phyloP scores from a whole-genome alignment of 2,888 invertebrate species.

The Brachyopa scutellaris region DNA sequence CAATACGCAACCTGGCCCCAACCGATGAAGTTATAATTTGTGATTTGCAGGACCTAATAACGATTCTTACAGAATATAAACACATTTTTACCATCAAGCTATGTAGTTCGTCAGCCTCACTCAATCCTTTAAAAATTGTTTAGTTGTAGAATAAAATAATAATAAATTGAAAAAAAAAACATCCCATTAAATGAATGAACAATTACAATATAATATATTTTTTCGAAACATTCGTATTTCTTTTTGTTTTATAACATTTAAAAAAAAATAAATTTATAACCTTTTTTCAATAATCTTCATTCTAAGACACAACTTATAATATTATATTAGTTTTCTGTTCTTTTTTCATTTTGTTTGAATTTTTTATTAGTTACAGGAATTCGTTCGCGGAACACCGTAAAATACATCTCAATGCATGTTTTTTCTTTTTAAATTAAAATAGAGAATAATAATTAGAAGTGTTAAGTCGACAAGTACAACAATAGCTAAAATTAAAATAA shows the following conservation, averaged over 20 bases:
- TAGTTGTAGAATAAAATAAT: neutral
- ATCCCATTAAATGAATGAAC: slow-evolving; percentile 67
- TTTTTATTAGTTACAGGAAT: slow-evolving; percentile 67
- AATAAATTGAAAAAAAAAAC: slow-evolving; percentile 30
- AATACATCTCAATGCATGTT: slow-evolving; percentile 57
- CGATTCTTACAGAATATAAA: too few species aligned
- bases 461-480: slow-evolving; percentile 67
- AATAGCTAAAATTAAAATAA: slow-evolving; percentile 63
- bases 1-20: too few species aligned
- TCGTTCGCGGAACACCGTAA: slow-evolving; percentile 67
- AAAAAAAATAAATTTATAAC: slow-evolving; percentile 71
- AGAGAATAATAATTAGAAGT: slow-evolving; percentile 42
- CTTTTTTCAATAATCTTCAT: slow-evolving; percentile 57
- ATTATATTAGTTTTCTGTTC: slow-evolving; percentile 53
- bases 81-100: too few species aligned
- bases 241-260: slow-evolving; percentile 67
- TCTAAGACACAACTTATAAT: slow-evolving; percentile 71
- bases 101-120: too few species aligned
- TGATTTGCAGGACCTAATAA: too few species aligned
- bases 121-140: too few species aligned
- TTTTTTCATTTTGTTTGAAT: slow-evolving; percentile 58
- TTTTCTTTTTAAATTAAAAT: slow-evolving; percentile 29
- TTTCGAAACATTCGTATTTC: slow-evolving; percentile 68
- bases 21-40: too few species aligned
- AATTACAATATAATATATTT: slow-evolving; percentile 72